Conservation (phyloP, 2,797 vertebrate species). For the Moxostoma hubbsi region DNA sequence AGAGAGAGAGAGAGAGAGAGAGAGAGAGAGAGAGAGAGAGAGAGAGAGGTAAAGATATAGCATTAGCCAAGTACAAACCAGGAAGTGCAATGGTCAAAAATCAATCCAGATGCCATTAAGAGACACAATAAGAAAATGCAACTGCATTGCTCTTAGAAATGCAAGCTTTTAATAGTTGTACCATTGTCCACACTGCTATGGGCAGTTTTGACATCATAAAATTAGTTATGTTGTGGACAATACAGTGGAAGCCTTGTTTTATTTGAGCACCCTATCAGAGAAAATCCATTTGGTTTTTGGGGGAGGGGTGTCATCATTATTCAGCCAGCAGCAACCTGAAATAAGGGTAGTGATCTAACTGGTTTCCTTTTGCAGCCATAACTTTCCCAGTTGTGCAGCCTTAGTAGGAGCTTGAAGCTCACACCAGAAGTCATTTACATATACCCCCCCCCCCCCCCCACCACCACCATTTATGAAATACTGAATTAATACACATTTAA, state of each 20-base stretch:
- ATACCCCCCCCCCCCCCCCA: neutral
- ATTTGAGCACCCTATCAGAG: conserved; percentile 1
- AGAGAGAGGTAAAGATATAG: too few relatives aligned
- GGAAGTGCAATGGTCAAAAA: too few relatives aligned
- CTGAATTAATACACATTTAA: neutral
- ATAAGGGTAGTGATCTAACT: conserved; percentile 3
- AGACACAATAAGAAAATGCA: too few relatives aligned
- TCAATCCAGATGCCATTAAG: too few relatives aligned
- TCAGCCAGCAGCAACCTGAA: neutral
- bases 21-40: too few relatives aligned
- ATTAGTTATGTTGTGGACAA: neutral
- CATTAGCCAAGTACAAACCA: too few relatives aligned
- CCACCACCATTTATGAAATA: too few relatives aligned
- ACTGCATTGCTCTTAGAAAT: neutral
- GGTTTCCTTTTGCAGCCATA: neutral
- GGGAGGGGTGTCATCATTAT: neutral
- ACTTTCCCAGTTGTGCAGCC: neutral
- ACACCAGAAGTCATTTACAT: neutral
- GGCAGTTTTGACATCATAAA: conserved; percentile 10
- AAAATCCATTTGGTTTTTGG: neutral
- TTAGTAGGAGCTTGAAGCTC: neutral
- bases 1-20: neutral
- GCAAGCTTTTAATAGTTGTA: neutral
- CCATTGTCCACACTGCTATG: neutral
- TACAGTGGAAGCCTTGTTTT: neutral